These are phyloP conservation scores for Toxostoma redivivum DNA, from an alignment of 2,113 vertebrate species.

Conservation along the genomic window DNA sequence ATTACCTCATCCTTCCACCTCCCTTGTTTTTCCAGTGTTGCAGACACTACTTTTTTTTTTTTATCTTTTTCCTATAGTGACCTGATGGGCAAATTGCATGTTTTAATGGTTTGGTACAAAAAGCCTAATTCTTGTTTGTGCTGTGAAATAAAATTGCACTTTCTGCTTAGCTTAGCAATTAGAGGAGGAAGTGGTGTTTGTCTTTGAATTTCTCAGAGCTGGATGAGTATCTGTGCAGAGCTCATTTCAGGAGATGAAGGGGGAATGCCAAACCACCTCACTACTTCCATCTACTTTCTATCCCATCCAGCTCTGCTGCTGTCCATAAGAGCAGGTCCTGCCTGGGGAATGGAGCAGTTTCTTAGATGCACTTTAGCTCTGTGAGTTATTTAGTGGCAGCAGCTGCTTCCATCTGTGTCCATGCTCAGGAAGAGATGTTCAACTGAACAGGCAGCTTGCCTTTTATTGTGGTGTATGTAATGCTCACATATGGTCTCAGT, in stretches of 20 bases:
- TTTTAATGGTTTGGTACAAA: neutral
- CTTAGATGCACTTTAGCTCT: neutral
- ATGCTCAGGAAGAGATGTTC: neutral
- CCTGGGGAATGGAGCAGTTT: neutral
- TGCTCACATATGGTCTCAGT: neutral
- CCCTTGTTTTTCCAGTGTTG: neutral
- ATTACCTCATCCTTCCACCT: constrained; percentile 33
- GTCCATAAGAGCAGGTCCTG: neutral
- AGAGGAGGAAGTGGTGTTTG: neutral
- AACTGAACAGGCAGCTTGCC: neutral
- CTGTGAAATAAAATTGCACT: neutral
- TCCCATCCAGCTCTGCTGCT: neutral
- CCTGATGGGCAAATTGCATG: neutral
- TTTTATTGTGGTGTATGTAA: neutral
- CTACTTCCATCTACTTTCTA: neutral
- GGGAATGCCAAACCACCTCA: neutral
- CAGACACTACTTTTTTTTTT: neutral
- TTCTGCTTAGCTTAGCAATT: neutral
- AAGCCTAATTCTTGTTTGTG: neutral
- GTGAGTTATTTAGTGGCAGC: neutral
- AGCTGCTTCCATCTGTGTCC: constrained; percentile 12
- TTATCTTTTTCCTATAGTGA: neutral
- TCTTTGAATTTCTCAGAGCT: neutral
- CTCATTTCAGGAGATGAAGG: neutral
- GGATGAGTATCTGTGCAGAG: neutral